These are phyloP conservation scores for Drosophila athabasca DNA, from an alignment of 1,140 invertebrate genomes.

Conservation along the genomic window DNA sequence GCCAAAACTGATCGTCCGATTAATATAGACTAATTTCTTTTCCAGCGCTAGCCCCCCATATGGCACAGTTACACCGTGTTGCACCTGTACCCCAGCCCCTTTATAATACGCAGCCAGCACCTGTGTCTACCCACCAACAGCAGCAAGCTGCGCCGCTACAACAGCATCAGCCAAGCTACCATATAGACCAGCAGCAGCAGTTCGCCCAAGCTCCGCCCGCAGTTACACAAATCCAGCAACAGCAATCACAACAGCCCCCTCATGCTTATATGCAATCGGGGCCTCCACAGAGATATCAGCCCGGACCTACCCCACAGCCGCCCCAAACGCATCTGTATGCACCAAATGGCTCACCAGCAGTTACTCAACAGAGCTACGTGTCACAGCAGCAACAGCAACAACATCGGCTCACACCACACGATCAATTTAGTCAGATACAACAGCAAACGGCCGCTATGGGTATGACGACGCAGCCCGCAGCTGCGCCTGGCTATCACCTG, in stretches of 20 bases:
- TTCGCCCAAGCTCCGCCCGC: constrained; percentile 51
- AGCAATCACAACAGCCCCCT: constrained; percentile 50
- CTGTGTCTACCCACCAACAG: constrained; percentile 26
- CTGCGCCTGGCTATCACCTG: constrained; percentile 60
- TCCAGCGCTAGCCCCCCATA: constrained; percentile 59
- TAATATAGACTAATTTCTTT: not conserved
- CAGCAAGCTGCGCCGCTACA: constrained; percentile 43
- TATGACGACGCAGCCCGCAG: constrained; percentile 44
- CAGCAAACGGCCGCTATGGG: constrained; percentile 78
- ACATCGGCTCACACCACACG: constrained; percentile 40
- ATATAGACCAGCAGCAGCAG: constrained; percentile 50
- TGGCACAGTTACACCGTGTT: constrained; percentile 31
- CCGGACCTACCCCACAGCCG: constrained; percentile 29
- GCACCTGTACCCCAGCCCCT: constrained; percentile 42
- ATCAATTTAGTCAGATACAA: constrained; percentile 77
- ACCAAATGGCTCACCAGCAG: constrained; percentile 59
- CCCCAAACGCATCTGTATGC: constrained; percentile 57
- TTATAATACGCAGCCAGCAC: constrained; percentile 53
- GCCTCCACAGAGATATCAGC: constrained; percentile 50
- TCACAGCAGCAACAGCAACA: constrained; percentile 36
- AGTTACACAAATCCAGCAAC: constrained; percentile 54
- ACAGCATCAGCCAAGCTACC: constrained; percentile 45
- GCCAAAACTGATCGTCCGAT: not conserved
- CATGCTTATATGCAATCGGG: constrained; percentile 59
- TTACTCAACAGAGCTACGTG: constrained; percentile 58